Percentiles rank a stretch among this genome's conserved stretches.
These are phyloP conservation scores for Yponomeuta evonymella DNA, from an alignment of 2,888 invertebrate genomes.

Conservation along the genomic window DNA sequence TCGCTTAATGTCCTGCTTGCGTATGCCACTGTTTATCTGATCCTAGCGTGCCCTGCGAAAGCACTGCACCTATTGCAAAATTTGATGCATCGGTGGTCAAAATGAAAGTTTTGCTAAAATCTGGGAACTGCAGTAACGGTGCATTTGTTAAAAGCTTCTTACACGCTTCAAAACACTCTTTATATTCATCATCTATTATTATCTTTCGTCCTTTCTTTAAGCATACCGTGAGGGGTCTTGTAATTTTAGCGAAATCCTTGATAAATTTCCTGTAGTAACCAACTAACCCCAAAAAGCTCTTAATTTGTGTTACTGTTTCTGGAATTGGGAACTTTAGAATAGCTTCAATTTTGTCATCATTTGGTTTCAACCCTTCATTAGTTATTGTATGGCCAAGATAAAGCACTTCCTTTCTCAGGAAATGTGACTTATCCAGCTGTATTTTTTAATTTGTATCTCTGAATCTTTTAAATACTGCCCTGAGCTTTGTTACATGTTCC, in stretches of 20 bases:
- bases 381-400: conserved; percentile 4
- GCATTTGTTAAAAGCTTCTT: conserved; percentile 32
- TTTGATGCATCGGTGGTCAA: conserved; percentile 13
- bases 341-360: conserved; percentile 30
- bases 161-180: conserved; percentile 25
- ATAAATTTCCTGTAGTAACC: conserved; percentile 31
- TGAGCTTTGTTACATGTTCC: conserved; percentile 24
- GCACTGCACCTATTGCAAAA: conserved; percentile 9
- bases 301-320: conserved; percentile 28
- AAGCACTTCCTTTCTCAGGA: conserved; percentile 25
- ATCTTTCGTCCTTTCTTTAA: conserved; percentile 27
- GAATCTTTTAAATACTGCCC: conserved; percentile 25
- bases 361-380: conserved; percentile 22
- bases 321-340: conserved; percentile 28
- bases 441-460: conserved; percentile 26
- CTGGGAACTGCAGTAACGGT: conserved; percentile 40
- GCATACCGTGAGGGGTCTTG: conserved; percentile 29
- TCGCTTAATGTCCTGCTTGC: conserved; percentile 15
- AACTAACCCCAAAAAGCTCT: conserved; percentile 29
- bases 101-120: conserved; percentile 27
- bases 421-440: conserved; percentile 26
- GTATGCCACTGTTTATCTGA: conserved; percentile 14
- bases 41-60: conserved; percentile 22
- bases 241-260: conserved; percentile 27
- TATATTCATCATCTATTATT: conserved; percentile 21